Evolutionary conservation across 1,140 invertebrate species (phyloP).

Genomic region (Neomicropteryx cornuta): DNA sequence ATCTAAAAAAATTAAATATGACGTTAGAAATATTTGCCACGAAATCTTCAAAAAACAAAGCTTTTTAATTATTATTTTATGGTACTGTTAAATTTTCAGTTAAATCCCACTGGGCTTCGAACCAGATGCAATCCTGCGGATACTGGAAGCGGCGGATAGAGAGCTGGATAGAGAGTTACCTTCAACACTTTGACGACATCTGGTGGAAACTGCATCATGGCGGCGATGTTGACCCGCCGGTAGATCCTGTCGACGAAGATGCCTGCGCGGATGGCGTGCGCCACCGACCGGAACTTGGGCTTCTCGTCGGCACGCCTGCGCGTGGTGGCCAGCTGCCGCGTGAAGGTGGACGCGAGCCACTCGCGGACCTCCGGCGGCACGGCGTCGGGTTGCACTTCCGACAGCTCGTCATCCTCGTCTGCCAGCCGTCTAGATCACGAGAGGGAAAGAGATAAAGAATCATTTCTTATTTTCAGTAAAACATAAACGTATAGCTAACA

Average conservation of each 20-base stretch:
- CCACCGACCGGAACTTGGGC: slow-evolving; percentile 85
- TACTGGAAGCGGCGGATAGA: no score
- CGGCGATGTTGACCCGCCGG: slow-evolving; percentile 73
- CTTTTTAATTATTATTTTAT: no score
- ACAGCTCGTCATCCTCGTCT: slow-evolving; percentile 89
- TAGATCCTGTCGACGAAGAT: slow-evolving; percentile 97
- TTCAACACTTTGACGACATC: slow-evolving; percentile 82
- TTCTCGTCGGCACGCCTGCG: slow-evolving; percentile 67
- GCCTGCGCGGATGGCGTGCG: slow-evolving; percentile 93
- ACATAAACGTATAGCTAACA: neutral
- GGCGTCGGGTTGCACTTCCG: slow-evolving; percentile 90
- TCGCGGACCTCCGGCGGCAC: slow-evolving; percentile 92
- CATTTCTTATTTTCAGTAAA: slow-evolving; percentile 1
- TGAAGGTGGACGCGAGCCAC: slow-evolving; percentile 97
- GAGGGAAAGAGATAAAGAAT: slow-evolving; percentile 12
- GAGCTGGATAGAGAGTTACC: slow-evolving; percentile 54
- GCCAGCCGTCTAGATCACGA: slow-evolving; percentile 55
- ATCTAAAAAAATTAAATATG: no score
- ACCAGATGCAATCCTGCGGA: no score
- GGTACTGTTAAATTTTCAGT: no score
- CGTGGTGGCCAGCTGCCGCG: slow-evolving; percentile 69
- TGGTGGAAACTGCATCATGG: slow-evolving; percentile 79
- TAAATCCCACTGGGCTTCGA: no score
- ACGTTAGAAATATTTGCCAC: no score
- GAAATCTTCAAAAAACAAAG: no score